phyloP scores from a whole-genome alignment of 2,797 vertebrate species.

The Siniperca scherzeri region DNA sequence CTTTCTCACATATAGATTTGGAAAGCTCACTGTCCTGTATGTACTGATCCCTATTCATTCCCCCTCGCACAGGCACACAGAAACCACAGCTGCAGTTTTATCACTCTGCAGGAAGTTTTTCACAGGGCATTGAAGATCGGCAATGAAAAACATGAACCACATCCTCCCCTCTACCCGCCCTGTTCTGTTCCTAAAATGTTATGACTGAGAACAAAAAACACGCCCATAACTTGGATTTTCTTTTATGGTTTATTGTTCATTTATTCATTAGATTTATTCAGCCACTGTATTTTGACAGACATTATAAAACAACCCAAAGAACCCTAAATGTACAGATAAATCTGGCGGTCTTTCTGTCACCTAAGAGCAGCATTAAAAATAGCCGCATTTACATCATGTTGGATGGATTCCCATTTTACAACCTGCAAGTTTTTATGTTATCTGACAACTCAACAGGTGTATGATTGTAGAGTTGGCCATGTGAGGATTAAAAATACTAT shows the following conservation, averaged over 20 bases:
- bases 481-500: background rate
- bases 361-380: background rate
- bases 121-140: background rate
- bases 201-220: slow-evolving; percentile 1
- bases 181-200: slow-evolving; percentile 11
- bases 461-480: background rate
- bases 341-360: background rate
- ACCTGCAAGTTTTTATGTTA: background rate
- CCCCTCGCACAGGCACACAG: slow-evolving; percentile 15
- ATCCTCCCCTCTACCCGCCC: background rate
- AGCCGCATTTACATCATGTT: no score
- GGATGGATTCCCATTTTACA: background rate
- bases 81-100: slow-evolving; percentile 68
- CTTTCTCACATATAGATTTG: slow-evolving; percentile 3
- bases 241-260: background rate
- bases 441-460: no score
- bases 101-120: slow-evolving; percentile 28
- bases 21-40: slow-evolving; percentile 34
- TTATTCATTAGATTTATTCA: background rate
- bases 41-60: slow-evolving; percentile 49
- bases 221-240: background rate
- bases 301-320: background rate
- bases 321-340: background rate
- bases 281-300: background rate
- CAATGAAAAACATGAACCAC: slow-evolving; percentile 17